phyloP scores from a whole-genome alignment of 1,140 invertebrate species.

The Papilio xuthus region DNA sequence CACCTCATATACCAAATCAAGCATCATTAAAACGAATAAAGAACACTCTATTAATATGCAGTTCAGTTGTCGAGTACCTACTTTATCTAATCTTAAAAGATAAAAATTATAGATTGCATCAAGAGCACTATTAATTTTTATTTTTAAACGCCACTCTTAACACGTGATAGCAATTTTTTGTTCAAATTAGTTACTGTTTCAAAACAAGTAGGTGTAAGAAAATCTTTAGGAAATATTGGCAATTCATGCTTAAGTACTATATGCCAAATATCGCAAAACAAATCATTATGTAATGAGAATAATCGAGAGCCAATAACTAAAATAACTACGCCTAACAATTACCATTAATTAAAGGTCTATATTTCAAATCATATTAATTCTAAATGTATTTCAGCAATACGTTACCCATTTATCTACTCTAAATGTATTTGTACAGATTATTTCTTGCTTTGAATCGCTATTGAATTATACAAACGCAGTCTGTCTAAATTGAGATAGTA shows the following conservation, averaged over 20 bases:
- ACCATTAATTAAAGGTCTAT: neutral
- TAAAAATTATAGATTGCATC: neutral
- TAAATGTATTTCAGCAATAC: neutral
- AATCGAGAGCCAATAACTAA: neutral
- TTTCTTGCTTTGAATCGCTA: neutral
- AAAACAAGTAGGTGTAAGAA: neutral
- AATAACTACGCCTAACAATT: no score
- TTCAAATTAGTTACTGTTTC: neutral
- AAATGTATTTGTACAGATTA: neutral
- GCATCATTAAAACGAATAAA: neutral
- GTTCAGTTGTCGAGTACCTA: neutral
- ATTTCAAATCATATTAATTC: neutral
- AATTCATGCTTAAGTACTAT: neutral
- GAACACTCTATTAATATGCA: neutral
- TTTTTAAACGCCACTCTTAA: neutral
- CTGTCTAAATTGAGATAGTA: neutral
- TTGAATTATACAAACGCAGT: neutral
- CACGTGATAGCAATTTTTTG: neutral
- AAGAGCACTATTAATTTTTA: conserved; percentile 8
- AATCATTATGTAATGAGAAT: neutral
- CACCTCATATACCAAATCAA: no score
- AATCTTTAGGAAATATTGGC: neutral
- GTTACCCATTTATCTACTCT: neutral
- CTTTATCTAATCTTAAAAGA: conserved; percentile 13
- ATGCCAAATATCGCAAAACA: neutral